Evolutionary conservation across 2,797 vertebrate species (phyloP).

Genomic region (Alfaro cultratus): DNA sequence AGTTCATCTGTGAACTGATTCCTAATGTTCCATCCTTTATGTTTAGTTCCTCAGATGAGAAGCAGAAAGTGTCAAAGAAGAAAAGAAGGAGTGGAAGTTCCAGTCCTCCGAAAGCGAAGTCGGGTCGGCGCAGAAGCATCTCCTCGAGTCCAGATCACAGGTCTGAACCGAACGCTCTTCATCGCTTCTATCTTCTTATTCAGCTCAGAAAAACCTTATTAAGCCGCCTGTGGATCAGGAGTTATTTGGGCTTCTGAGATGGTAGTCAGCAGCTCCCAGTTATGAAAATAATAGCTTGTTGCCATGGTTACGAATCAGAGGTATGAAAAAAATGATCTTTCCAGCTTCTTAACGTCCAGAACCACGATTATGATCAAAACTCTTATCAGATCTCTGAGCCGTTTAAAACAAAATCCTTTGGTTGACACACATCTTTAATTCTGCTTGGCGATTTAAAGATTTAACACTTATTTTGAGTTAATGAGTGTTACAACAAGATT

Average conservation of each 20-base stretch:
- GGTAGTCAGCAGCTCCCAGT: not conserved
- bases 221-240: no score
- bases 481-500: no score
- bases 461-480: no score
- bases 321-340: not conserved
- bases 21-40: slow-evolving; percentile 6
- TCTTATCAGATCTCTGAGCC: not conserved
- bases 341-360: not conserved
- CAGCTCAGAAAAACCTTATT: not conserved
- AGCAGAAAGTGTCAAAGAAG: slow-evolving; percentile 78
- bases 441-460: not conserved
- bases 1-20: not conserved
- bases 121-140: slow-evolving; percentile 47
- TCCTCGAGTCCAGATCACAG: slow-evolving; percentile 77
- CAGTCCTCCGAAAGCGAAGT: slow-evolving; percentile 66
- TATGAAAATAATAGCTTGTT: not conserved
- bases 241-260: no score
- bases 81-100: slow-evolving; percentile 74
- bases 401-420: not conserved
- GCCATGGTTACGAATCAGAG: not conserved
- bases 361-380: not conserved
- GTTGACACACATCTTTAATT: not conserved
- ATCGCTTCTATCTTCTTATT: not conserved
- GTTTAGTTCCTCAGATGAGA: slow-evolving; percentile 84
- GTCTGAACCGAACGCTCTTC: slow-evolving; percentile 26